Evolutionary conservation across 2,888 invertebrate species (phyloP), one percentile per base, ranked within the genome.

Genomic region (Lepetodrilus schrolli): DNA sequence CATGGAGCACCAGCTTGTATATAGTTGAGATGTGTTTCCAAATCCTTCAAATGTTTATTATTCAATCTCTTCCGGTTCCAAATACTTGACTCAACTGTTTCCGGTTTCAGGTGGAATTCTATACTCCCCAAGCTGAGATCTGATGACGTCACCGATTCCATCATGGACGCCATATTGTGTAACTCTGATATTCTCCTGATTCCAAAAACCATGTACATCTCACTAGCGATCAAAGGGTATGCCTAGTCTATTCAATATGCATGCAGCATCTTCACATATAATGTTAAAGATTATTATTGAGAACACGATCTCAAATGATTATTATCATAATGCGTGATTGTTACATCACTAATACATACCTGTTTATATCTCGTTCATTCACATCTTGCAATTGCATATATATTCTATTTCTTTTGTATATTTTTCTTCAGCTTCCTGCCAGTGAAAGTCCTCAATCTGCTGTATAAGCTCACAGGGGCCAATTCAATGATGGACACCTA

Each of bases 131-230:
- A 94, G 70, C 91, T 97, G 87, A 95, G 94, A 87, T 94, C 96
- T 0, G 95, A 95, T 83, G 94, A 95, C 85, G 97, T 96, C 7
- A 96, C 96, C 3, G 95, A 96, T 86, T 93, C 94, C 84, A 93
- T 96, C 68, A 93, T 98, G 77, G 92, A 93, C 37, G 96, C 96
- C 34, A 94, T 98, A 78, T 93, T 92, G 43, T 91, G 91, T 83
- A 95, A 98, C 89, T 94, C 96, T 86, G 93, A 94, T 72, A 91
- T 94, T 79, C 94, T 96, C 50, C 92, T 95, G 79, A 93, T 98
- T 77, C 98, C 98, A 0, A 93, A 94, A 8, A 93, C 94, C 86
- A 92, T 96, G 81, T 89, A 86, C 72, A 2, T 81, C 47, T 82
- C 80, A 43, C 69, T 82, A 26, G 78, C 77, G 4, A 23, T 95